Base-by-base conservation (phyloP, 1,140 invertebrate genomes). In the Pseudomyrmex flavicornis region DNA sequence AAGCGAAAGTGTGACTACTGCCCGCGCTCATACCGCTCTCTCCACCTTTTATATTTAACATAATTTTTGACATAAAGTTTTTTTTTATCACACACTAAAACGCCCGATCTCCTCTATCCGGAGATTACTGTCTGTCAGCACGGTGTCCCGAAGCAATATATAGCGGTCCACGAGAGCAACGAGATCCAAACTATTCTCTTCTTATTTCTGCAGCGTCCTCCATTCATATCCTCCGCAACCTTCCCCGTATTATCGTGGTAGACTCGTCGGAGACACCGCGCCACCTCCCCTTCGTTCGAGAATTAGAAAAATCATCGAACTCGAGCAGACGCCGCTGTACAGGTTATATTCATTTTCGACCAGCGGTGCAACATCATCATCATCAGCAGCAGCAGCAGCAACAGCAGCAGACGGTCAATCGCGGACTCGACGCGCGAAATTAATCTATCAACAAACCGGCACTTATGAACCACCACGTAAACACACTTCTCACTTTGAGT, bases 41-140 rank as follows among this genome's bases (percentile, higher is more conserved):
- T 62, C 22, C 54, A 22, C 54, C 56, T 75, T 66, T 74, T 56
- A 84, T 74, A 84, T 74, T 79, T 73, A 79, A 79, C 52, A 83
- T 75, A 76, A 83, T 66, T 69, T 85, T 84, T 65, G 79, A 88
- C 84, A 80, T 86, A 86, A 85, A 76, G 62, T 85, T 84, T 85
- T 85, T 35, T 35, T 90, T 85, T 90, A 90, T 90, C 90, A 90
- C 90, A 90, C 90, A 82, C 89, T 89, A 89, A 79, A 82, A 77
- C 63, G 69, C 20, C 59, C 56, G 61, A 26, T 20, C 74, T 76
- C 63, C 66, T 13, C 17, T 61, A 56, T 48, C 13, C 22, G 20
- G 52, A 82, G 62, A 68, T 73, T 72, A 50, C 17, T 54, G 56
- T 77, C 56, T 54, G 54, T 76, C 46, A 22, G 54, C 70, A 83